Percentiles rank a stretch among this genome's conserved stretches.
phyloP scores from a whole-genome alignment of 2,888 invertebrate species.

The Neoitamus cyanurus region DNA sequence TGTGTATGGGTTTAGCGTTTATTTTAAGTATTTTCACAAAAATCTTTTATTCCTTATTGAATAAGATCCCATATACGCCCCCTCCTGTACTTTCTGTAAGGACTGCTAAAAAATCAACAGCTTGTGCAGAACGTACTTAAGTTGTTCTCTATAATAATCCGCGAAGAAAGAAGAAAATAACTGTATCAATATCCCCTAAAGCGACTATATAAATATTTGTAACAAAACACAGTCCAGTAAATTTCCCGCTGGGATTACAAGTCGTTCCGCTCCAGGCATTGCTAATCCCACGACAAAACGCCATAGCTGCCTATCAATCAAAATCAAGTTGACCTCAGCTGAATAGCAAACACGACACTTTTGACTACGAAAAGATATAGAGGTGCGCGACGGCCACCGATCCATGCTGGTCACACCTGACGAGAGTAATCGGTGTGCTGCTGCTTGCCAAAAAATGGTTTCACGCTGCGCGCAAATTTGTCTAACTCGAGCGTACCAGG shows the following conservation, averaged over 20 bases:
- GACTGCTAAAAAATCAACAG: too few species aligned
- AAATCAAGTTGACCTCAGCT: conserved; percentile 30
- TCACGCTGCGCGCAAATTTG: conserved; percentile 49
- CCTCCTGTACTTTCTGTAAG: too few species aligned
- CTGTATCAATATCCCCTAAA: neutral
- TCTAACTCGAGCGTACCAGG: conserved; percentile 20
- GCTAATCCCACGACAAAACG: neutral
- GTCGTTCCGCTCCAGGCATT: neutral
- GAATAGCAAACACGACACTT: conserved; percentile 8
- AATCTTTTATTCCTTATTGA: too few species aligned
- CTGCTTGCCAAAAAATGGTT: neutral
- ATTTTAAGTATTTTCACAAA: too few species aligned
- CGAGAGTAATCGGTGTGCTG: neutral
- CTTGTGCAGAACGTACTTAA: too few species aligned
- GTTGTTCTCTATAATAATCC: too few species aligned
- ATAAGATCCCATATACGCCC: too few species aligned
- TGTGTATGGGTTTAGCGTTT: too few species aligned
- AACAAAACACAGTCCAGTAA: neutral
- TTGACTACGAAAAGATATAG: neutral
- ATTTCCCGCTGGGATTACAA: neutral
- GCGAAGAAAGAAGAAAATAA: neutral
- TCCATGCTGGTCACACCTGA: conserved; percentile 1
- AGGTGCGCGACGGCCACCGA: neutral
- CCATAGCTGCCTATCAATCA: conserved; percentile 26
- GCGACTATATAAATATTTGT: neutral